Evolutionary conservation across 2,113 vertebrate genomes (phyloP).

Genomic region (Rhea americana): DNA sequence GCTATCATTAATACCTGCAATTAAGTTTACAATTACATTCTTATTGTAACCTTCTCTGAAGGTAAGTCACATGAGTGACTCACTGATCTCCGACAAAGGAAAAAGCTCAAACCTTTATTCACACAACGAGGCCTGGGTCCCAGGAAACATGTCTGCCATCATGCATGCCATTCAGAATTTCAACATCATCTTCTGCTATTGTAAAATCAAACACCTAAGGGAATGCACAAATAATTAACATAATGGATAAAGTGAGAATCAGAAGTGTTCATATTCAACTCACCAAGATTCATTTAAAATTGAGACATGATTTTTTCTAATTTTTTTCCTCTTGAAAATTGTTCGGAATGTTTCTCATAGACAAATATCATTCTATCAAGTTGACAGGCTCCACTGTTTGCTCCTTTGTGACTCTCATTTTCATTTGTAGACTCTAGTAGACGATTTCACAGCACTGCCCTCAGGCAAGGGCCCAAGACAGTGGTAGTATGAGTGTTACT

Average conservation of each 20-base stretch:
- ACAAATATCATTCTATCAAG: background rate
- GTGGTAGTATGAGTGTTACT: background rate
- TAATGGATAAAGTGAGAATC: background rate
- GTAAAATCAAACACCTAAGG: conserved; percentile 80
- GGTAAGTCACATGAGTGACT: background rate
- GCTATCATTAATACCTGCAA: background rate
- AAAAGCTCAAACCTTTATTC: conserved; percentile 64
- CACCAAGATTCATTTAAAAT: background rate
- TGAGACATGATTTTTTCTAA: background rate
- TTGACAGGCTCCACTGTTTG: background rate
- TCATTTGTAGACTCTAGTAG: background rate
- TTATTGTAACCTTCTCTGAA: background rate
- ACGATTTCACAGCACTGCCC: background rate
- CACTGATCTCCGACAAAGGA: background rate
- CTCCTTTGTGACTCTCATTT: background rate
- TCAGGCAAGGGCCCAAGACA: background rate
- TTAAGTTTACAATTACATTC: background rate
- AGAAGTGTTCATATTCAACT: background rate
- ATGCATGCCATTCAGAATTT: conserved; percentile 76
- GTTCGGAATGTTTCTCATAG: background rate
- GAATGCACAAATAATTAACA: conserved; percentile 29
- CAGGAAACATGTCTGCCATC: conserved; percentile 84
- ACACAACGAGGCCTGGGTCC: conserved; percentile 79
- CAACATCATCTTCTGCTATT: conserved; percentile 77
- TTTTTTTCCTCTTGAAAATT: background rate